Conservation (phyloP, 2,797 vertebrate species). For the Lagothrix lagotricha region DNA sequence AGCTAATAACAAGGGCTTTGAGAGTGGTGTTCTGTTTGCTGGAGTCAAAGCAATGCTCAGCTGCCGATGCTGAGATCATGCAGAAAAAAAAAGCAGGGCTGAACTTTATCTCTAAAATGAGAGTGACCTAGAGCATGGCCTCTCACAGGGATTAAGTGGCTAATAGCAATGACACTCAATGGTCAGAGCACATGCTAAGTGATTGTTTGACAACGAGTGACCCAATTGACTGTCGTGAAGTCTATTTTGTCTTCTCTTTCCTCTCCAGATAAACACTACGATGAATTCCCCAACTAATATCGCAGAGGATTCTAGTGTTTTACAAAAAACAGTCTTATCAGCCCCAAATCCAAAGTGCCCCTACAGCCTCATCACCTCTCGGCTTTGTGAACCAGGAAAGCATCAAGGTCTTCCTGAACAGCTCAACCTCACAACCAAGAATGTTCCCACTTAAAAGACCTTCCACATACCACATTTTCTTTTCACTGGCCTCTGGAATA, state of each 20-base stretch:
- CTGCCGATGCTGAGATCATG: neutral
- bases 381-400: neutral
- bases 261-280: neutral
- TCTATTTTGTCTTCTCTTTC: constrained; percentile 5
- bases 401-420: neutral
- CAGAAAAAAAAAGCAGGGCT: constrained; percentile 38
- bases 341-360: neutral
- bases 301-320: neutral
- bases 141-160: constrained; percentile 50
- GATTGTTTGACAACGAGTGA: neutral
- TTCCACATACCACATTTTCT: constrained; percentile 5
- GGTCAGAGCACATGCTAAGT: constrained; percentile 30
- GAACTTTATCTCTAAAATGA: constrained; percentile 53
- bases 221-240: neutral
- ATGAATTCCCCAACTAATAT: constrained; percentile 24
- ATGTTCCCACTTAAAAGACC: constrained; percentile 24
- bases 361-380: neutral
- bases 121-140: constrained; percentile 47
- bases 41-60: neutral
- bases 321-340: neutral
- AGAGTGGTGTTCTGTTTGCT: neutral
- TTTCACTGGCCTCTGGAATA: constrained; percentile 40
- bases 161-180: constrained; percentile 44
- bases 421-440: neutral
- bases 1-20: neutral